Base-by-base conservation (phyloP, 1,140 invertebrate genomes). In the Drosophila tristis region DNA sequence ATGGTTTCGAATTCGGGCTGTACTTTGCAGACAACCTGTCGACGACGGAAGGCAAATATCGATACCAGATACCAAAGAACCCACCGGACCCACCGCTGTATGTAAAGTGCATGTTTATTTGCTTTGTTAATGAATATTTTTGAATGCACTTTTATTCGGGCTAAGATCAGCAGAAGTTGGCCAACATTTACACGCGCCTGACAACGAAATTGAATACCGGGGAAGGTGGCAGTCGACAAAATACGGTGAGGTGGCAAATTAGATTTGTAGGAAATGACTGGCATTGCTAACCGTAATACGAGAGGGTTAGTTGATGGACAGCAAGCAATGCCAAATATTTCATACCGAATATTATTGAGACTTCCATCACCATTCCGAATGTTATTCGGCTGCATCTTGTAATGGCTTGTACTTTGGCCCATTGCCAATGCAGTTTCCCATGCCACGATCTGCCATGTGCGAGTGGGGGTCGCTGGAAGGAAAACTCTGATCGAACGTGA, bases 21-120 rank as follows among this genome's bases (percentile, higher is more conserved):
- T 16, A 56, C 49, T 35, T 62, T 61, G 56, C 81, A 85, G 80
- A 85, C 80, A 73, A 39, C 48, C 74, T 77, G 80, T 77, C 80
- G 80, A 39, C 76, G 20, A 15, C 74, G 80, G 77, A 85, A 86
- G 67, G 77, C 47, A 80, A 80, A 61, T 53, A 61, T 53, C 44
- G 81, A 85, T 61, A 63, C 76, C 71, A 20, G 29, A 58, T 48
- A 35, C 35, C 61, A 49, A 51, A 49, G 47, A 58, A 61, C 23
- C 49, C 51, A 71, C 11, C 35, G 11, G 11, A 13, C 65, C 56
- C 45, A 25, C 56, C 43, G 68, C 56, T 65, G 45, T 50, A 53
- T 81, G 62, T 74, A 73, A 81, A 81, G 48, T 20, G 48, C 60
- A 75, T 84, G 74, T 84, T 75, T 62, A 71, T 62, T 78, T 66